Evolutionary conservation across 2,797 vertebrate genomes (phyloP).

Genomic region (Platyrinchus mystaceus): DNA sequence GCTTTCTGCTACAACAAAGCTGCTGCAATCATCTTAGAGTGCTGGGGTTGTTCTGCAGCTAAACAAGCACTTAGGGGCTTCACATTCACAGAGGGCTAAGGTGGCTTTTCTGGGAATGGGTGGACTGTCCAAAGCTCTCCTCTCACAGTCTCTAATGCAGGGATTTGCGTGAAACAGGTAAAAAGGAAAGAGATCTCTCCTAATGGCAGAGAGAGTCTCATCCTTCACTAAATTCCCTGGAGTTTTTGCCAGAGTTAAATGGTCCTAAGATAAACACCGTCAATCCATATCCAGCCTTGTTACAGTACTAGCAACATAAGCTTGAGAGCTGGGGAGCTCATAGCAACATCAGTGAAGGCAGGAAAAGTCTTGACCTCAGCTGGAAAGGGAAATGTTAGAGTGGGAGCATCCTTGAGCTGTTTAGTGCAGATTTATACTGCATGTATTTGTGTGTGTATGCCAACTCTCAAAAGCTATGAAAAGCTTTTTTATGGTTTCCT

Average conservation of each 20-base stretch:
- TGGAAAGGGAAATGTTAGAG: neutral
- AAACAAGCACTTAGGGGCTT: neutral
- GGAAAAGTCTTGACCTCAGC: slow-evolving; percentile 20
- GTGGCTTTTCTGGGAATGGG: neutral
- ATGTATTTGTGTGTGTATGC: slow-evolving; percentile 1
- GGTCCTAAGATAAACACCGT: neutral
- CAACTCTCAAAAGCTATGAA: slow-evolving; percentile 19
- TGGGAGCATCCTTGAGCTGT: slow-evolving; percentile 16
- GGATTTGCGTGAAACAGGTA: neutral
- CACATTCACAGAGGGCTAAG: neutral
- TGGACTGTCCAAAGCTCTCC: neutral
- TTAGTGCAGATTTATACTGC: slow-evolving; percentile 19
- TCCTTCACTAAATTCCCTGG: neutral
- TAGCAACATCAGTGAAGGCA: neutral
- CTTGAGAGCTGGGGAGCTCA: neutral
- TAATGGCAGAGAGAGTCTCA: neutral
- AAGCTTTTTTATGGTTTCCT: slow-evolving; percentile 40
- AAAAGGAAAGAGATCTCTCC: neutral
- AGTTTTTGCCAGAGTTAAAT: neutral
- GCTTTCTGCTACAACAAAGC: slow-evolving; percentile 2
- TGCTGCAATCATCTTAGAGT: neutral
- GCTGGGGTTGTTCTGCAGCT: neutral
- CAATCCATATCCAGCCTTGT: neutral
- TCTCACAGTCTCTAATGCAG: neutral
- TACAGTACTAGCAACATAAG: neutral